phyloP scores from a whole-genome alignment of 2,797 vertebrate species.

The Rhodeus uyekii region DNA sequence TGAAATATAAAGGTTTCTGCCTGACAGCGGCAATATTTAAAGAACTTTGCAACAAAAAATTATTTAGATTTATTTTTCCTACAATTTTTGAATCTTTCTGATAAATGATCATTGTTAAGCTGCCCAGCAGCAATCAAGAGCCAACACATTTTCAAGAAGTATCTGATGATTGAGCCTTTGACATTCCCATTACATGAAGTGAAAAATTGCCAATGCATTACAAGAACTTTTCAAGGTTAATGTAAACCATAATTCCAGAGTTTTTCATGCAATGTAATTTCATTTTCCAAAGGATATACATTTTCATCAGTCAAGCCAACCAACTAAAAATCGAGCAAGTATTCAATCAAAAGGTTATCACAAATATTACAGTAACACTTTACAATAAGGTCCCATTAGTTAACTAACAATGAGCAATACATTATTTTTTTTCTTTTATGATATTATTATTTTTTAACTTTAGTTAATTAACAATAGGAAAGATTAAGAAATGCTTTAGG shows the following conservation, averaged over 20 bases:
- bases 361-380: not conserved
- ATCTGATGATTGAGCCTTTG: slow-evolving; percentile 9
- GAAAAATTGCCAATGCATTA: slow-evolving; percentile 38
- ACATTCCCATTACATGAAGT: slow-evolving; percentile 30
- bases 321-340: slow-evolving; percentile 14
- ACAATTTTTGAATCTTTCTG: slow-evolving; percentile 22
- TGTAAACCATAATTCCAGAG: slow-evolving; percentile 22
- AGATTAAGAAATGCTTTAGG: not conserved
- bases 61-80: not conserved
- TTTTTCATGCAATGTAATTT: slow-evolving; percentile 15
- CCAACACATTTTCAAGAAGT: slow-evolving; percentile 16
- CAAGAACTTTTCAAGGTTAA: slow-evolving; percentile 40
- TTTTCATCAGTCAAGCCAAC: slow-evolving; percentile 14
- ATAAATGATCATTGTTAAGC: slow-evolving; percentile 37
- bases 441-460: not conserved
- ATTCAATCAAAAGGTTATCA: too few relatives aligned
- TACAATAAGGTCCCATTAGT: not conserved
- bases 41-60: slow-evolving; percentile 19
- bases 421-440: not conserved
- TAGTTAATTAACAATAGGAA: not conserved
- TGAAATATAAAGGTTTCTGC: too few relatives aligned
- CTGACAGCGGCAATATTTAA: not conserved
- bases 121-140: slow-evolving; percentile 9
- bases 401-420: not conserved
- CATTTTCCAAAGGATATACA: slow-evolving; percentile 30